These are phyloP conservation scores for Mormyrops boulengeri DNA, from an alignment of 2,797 vertebrate genomes.

Conservation along the genomic window DNA sequence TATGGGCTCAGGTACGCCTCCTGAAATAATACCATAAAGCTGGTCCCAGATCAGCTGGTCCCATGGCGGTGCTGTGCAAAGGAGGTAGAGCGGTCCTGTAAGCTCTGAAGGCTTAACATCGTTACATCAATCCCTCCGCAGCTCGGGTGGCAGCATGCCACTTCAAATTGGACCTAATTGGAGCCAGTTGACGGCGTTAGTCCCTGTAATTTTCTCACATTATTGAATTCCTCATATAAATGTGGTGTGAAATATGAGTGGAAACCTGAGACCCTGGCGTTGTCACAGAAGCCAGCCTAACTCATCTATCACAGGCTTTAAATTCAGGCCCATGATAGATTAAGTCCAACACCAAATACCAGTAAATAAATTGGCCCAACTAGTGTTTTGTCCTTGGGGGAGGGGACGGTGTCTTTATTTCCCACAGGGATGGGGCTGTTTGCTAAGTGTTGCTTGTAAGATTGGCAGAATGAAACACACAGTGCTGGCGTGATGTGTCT, in stretches of 20 bases:
- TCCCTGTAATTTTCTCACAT: constrained; percentile 3
- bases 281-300: background rate
- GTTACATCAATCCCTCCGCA: background rate
- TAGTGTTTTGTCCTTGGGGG: background rate
- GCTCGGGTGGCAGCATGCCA: background rate
- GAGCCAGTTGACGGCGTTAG: background rate
- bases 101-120: background rate
- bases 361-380: background rate
- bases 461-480: background rate
- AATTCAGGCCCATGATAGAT: background rate
- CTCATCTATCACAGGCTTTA: background rate
- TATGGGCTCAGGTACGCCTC: background rate
- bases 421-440: background rate
- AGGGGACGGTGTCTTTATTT: background rate
- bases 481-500: background rate
- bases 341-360: background rate
- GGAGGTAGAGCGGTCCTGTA: background rate
- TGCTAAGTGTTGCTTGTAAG: background rate
- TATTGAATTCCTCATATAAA: constrained; percentile 1
- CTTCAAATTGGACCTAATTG: constrained; percentile 1
- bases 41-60: background rate
- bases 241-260: background rate
- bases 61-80: background rate
- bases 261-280: background rate
- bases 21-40: background rate